phyloP scores from a whole-genome alignment of 2,888 invertebrate genomes.

The Epistrophella euchroma region DNA sequence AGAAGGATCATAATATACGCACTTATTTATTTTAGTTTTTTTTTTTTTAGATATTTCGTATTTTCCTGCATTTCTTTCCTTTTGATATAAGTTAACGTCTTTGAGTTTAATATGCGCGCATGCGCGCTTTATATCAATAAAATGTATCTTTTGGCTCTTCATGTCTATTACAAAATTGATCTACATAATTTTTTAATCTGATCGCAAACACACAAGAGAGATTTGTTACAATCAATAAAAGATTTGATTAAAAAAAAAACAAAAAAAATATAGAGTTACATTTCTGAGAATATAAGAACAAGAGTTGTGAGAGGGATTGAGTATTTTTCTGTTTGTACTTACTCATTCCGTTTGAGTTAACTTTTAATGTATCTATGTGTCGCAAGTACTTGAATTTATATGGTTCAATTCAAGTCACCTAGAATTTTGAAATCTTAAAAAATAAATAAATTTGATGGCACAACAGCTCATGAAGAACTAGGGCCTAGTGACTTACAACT shows the following conservation, averaged over 20 bases:
- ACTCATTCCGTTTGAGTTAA: too few species aligned
- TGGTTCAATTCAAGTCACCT: too few species aligned
- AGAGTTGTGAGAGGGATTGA: background rate
- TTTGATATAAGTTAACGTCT: constrained; percentile 14
- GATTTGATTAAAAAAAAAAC: background rate
- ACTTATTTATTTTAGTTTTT: constrained; percentile 51
- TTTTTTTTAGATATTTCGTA: background rate
- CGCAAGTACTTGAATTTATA: too few species aligned
- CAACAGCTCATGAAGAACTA: too few species aligned
- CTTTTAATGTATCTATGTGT: too few species aligned
- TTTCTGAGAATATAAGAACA: background rate
- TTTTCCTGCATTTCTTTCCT: constrained; percentile 55
- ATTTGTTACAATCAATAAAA: constrained; percentile 9
- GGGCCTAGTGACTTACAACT: too few species aligned
- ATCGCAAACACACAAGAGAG: background rate
- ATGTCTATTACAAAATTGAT: constrained; percentile 3
- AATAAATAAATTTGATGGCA: too few species aligned
- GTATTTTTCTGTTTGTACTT: too few species aligned
- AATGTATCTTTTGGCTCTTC: constrained; percentile 38
- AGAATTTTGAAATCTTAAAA: too few species aligned
- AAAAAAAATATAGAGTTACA: background rate
- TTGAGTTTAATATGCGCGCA: constrained; percentile 12
- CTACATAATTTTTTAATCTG: constrained; percentile 8
- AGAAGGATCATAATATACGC: constrained; percentile 46
- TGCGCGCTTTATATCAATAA: constrained; percentile 37